phyloP scores from a whole-genome alignment of 2,888 invertebrate genomes.

The Cloeon dipterum region DNA sequence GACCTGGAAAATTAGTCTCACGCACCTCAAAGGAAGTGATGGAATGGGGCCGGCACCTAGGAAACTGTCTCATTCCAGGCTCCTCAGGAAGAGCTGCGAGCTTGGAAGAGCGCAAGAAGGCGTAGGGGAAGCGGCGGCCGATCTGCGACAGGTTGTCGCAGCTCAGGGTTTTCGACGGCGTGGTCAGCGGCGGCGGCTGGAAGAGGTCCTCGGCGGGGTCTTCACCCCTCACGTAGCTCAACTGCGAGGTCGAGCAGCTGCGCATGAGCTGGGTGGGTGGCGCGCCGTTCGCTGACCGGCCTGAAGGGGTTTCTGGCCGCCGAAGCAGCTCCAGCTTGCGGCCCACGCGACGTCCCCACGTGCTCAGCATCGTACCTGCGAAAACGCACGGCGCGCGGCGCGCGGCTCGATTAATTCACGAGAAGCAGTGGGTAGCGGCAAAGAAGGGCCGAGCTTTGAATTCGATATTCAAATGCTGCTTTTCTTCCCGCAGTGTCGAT shows the following conservation, averaged over 20 bases:
- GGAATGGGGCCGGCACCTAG: too few relatives aligned
- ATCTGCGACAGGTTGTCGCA: constrained; percentile 47
- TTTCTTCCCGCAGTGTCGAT: too few relatives aligned
- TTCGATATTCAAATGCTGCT: too few relatives aligned
- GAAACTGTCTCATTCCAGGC: too few relatives aligned
- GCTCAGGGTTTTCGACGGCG: constrained; percentile 38
- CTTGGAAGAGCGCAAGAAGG: constrained; percentile 52
- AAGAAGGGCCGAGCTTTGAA: too few relatives aligned
- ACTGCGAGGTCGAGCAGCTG: constrained; percentile 53
- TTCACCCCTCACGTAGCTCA: constrained; percentile 54
- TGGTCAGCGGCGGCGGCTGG: constrained; percentile 19
- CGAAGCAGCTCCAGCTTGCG: constrained; percentile 51
- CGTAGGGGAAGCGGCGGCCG: constrained; percentile 48
- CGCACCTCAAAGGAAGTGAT: too few relatives aligned
- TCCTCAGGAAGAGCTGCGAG: constrained; percentile 56
- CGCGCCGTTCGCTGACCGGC: constrained; percentile 46
- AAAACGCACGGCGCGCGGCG: too few relatives aligned
- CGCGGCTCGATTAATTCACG: too few relatives aligned
- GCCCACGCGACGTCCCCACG: constrained; percentile 59
- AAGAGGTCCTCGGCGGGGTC: constrained; percentile 61
- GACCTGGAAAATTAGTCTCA: too few relatives aligned
- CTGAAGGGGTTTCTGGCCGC: constrained; percentile 24
- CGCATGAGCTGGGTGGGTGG: constrained; percentile 26
- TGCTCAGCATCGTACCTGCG: constrained; percentile 42
- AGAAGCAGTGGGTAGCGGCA: too few relatives aligned